These are phyloP conservation scores for Gymnarchus niloticus DNA, from an alignment of 2,113 vertebrate genomes.

Conservation along the genomic window DNA sequence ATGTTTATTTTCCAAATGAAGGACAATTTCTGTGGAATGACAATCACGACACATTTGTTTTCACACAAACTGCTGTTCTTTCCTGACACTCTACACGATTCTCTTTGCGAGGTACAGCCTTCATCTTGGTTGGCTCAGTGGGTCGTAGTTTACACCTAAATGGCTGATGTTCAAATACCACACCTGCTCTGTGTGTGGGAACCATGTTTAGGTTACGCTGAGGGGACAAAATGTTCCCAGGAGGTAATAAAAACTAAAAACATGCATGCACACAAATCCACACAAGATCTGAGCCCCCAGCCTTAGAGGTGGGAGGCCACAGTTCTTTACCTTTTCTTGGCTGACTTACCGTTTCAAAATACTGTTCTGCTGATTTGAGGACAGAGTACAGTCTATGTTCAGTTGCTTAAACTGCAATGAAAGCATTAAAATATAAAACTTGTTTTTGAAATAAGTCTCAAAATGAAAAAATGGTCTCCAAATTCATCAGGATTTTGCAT, in stretches of 20 bases:
- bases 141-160: too few relatives aligned
- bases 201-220: too few relatives aligned
- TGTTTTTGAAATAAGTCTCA: background rate
- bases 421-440: background rate
- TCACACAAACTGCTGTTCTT: too few relatives aligned
- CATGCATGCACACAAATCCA: background rate
- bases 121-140: too few relatives aligned
- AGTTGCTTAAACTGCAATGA: conserved; percentile 65
- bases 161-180: too few relatives aligned
- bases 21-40: too few relatives aligned
- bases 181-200: too few relatives aligned
- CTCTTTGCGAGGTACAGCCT: too few relatives aligned
- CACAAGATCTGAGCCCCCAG: background rate
- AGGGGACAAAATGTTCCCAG: too few relatives aligned
- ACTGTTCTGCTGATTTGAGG: conserved; percentile 57
- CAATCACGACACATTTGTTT: too few relatives aligned
- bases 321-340: background rate
- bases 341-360: conserved; percentile 68
- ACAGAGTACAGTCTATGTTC: conserved; percentile 66
- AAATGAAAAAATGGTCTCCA: background rate
- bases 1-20: background rate
- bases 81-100: too few relatives aligned
- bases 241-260: too few relatives aligned
- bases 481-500: background rate
- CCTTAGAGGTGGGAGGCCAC: background rate